Evolutionary conservation across 2,888 invertebrate genomes (phyloP), one percentile per base, ranked within the genome.

Genomic region (Sinotaia quadrata): DNA sequence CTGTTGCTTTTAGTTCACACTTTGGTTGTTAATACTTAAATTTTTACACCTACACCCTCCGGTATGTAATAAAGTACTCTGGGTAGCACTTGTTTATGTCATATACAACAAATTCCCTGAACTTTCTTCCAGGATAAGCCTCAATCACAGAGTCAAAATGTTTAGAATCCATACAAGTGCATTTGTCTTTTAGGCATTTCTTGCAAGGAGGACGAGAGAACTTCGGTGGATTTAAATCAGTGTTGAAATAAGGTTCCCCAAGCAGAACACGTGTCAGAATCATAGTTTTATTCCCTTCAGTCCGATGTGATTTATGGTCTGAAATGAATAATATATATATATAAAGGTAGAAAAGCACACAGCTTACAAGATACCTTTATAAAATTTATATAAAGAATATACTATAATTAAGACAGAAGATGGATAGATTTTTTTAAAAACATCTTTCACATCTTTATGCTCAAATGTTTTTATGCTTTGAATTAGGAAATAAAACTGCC

Each of bases 101-200:
- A 34, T 67, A 58, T 21, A 67, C 27, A 27, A 58, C 66, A 67
- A 67, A 67, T 58, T 67, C 66, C n/a, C 66, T 29, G 58, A 67
- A 67, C n/a, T 57, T 67, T 24, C 58, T 33, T 7, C 49, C 47
- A 34, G 56, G 49, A n/a, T n/a, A n/a, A 27, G 27, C 47, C 29
- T 57, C 58, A 31, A 67, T 58, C 8, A 67, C 62, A 0, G 52
- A 62, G 36, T 62, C 52, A 27, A 52, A 62, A 34, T 33, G 37
- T n/a, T 8, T 2, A 8, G 49, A 15, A 27, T 47, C 33, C 2
- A 15, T 10, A 29, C 62, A 51, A 12, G 33, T 51, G 41, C 63
- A 54, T 31, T 18, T 15, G 54, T 63, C 63, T 33, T 63, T 15
- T 29, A 27, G 29, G 31, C 63, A 63, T 15, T 15, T 12, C 27